These are phyloP conservation scores for Phenganax marumi DNA, from an alignment of 92 coral and sea anemone genomes.

Conservation along the genomic window DNA sequence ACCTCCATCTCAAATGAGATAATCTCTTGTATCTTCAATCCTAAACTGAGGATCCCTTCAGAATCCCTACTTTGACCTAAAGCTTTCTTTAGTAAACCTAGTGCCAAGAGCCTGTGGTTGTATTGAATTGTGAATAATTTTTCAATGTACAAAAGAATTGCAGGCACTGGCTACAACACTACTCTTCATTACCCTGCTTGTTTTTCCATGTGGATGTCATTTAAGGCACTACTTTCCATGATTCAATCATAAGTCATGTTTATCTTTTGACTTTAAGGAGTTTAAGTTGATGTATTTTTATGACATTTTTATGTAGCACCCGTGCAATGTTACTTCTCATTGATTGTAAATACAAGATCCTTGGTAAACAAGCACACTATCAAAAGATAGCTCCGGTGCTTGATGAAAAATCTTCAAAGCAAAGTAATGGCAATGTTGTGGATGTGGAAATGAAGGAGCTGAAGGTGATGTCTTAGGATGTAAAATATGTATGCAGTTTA, in stretches of 20 bases:
- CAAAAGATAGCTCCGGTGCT: conserved; percentile 34
- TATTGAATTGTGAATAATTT: too few species aligned
- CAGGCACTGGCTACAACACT: too few species aligned
- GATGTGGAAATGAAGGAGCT: conserved; percentile 42
- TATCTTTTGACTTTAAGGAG: neutral
- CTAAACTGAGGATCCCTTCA: too few species aligned
- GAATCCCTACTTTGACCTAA: too few species aligned
- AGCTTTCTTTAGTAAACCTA: too few species aligned
- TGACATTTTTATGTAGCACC: conserved; percentile 53
- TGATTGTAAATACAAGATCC: conserved; percentile 82
- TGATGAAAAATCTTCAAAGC: conserved; percentile 38
- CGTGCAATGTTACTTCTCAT: conserved; percentile 89
- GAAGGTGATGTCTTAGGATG: conserved; percentile 18
- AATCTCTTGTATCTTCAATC: too few species aligned
- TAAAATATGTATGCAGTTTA: neutral
- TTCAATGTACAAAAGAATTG: too few species aligned
- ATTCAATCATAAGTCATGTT: neutral
- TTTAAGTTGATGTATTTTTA: conserved; percentile 10
- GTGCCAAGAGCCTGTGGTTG: too few species aligned
- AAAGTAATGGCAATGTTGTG: conserved; percentile 16
- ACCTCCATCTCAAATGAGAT: too few species aligned
- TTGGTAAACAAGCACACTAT: conserved; percentile 59
- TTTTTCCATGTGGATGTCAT: too few species aligned
- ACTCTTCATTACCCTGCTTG: too few species aligned
- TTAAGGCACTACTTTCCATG: too few species aligned